phyloP scores from a whole-genome alignment of 1,140 invertebrate genomes.

The Meloidogyne floridensis region DNA sequence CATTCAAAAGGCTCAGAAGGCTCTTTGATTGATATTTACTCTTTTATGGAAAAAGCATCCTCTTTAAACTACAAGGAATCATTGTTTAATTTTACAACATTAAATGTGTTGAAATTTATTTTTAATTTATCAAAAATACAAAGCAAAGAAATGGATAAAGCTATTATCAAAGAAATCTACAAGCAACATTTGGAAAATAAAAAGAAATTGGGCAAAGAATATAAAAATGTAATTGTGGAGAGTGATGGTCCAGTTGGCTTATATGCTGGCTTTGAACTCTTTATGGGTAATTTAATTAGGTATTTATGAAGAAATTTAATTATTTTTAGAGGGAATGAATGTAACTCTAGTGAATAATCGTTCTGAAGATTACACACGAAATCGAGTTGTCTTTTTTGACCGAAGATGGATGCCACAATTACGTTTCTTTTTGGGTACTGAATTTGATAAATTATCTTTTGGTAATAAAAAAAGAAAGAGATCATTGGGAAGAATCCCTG shows the following conservation, averaged over 20 bases:
- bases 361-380: constrained; percentile 19
- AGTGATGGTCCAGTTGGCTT: constrained; percentile 17
- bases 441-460: background rate
- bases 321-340: background rate
- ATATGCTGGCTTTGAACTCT: background rate
- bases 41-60: too few relatives aligned
- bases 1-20: too few relatives aligned
- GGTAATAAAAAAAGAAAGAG: too few relatives aligned
- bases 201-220: background rate
- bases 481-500: too few relatives aligned
- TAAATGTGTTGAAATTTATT: background rate
- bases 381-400: constrained; percentile 18
- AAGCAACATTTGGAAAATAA: too few relatives aligned
- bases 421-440: constrained; percentile 28
- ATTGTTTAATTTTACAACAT: too few relatives aligned
- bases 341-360: constrained; percentile 32
- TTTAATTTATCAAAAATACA: constrained; percentile 9
- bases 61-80: too few relatives aligned
- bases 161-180: constrained; percentile 7
- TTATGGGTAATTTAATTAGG: background rate
- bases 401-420: constrained; percentile 15
- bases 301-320: background rate
- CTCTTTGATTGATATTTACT: too few relatives aligned
- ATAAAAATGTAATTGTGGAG: background rate
- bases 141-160: constrained; percentile 19